phyloP scores from a whole-genome alignment of 2,113 vertebrate genomes.

The Typhlomys cinereus region DNA sequence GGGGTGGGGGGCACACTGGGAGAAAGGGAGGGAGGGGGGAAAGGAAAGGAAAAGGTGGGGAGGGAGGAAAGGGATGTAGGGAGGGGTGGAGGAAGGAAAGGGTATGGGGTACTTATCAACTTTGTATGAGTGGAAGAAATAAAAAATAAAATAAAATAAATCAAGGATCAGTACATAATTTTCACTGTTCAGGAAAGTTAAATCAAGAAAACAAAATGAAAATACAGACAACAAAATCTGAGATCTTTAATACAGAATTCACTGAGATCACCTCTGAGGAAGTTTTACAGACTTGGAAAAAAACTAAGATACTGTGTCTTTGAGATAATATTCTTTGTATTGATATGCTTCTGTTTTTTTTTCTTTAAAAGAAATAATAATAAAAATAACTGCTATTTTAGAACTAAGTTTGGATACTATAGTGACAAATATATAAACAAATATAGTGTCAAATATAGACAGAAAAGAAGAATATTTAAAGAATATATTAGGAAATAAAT shows the following conservation, averaged over 20 bases:
- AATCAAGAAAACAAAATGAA: neutral
- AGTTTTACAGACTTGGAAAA: neutral
- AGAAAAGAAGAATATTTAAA: neutral
- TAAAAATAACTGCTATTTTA: neutral
- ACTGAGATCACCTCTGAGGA: neutral
- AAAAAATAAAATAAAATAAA: constrained; percentile 27
- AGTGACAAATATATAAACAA: too few relatives aligned
- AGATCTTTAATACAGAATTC: neutral
- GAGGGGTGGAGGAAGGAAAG: too few relatives aligned
- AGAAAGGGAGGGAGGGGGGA: too few relatives aligned
- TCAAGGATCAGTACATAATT: neutral
- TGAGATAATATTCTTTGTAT: neutral
- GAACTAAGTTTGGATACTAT: constrained; percentile 40
- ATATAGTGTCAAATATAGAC: neutral
- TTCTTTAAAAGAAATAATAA: neutral
- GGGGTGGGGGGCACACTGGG: too few relatives aligned
- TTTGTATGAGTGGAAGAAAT: too few relatives aligned
- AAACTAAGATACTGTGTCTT: neutral
- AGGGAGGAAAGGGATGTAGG: too few relatives aligned
- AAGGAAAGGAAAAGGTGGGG: too few relatives aligned
- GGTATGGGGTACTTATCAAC: too few relatives aligned
- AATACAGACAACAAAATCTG: neutral
- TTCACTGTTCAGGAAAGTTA: neutral
- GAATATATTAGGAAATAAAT: neutral
- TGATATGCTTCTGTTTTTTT: neutral